phyloP scores from a whole-genome alignment of 2,888 invertebrate species.

The Axea sp. region DNA sequence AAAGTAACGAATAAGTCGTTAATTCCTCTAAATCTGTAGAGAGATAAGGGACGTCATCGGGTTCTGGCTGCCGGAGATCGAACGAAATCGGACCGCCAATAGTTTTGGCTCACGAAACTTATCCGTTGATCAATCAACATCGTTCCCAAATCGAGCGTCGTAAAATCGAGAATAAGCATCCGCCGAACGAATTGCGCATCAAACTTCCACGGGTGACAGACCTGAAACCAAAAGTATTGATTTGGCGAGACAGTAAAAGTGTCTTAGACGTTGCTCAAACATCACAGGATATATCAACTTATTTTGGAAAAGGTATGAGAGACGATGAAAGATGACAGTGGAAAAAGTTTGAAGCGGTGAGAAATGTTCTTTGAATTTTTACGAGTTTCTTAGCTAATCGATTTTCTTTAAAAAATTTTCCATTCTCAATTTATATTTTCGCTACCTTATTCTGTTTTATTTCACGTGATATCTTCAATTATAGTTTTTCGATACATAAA shows the following conservation, averaged over 20 bases:
- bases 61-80: too few relatives aligned
- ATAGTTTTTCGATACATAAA: too few relatives aligned
- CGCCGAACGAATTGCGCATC: conserved; percentile 6
- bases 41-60: conserved; percentile 2
- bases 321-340: too few relatives aligned
- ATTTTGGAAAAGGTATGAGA: too few relatives aligned
- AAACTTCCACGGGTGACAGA: conserved; percentile 15
- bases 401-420: too few relatives aligned
- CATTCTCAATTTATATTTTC: too few relatives aligned
- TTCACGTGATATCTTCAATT: too few relatives aligned
- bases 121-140: conserved; percentile 36
- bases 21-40: conserved; percentile 21
- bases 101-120: conserved; percentile 10
- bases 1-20: conserved; percentile 12
- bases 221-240: conserved; percentile 33
- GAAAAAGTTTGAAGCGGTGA: too few relatives aligned
- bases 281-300: background rate
- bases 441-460: too few relatives aligned
- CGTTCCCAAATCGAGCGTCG: conserved; percentile 14
- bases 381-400: too few relatives aligned
- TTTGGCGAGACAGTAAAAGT: conserved; percentile 25
- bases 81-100: conserved; percentile 7
- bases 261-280: background rate
- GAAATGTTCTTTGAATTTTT: too few relatives aligned
- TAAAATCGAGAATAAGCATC: conserved; percentile 27